phyloP scores from a whole-genome alignment of 2,888 invertebrate species.

The Athrips mouffetella region DNA sequence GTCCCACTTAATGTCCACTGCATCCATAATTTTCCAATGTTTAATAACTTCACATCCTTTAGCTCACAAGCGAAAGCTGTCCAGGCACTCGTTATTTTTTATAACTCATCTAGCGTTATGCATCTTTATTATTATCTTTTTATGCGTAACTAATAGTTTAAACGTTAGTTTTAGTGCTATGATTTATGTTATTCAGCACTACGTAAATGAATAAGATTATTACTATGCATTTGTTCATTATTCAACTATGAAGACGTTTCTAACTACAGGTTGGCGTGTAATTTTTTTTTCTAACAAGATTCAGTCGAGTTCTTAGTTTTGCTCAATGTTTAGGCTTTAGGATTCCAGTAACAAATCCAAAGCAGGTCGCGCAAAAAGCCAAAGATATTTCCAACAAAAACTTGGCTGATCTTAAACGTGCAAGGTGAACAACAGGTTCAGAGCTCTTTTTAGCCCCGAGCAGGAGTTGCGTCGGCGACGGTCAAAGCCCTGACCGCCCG shows the following conservation, averaged over 20 bases:
- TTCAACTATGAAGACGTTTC: background rate
- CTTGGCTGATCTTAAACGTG: constrained; percentile 45
- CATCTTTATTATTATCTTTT: background rate
- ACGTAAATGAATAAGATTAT: background rate
- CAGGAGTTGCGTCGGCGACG: constrained; percentile 36
- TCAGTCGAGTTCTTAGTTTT: background rate
- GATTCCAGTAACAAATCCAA: constrained; percentile 11
- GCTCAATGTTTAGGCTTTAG: background rate
- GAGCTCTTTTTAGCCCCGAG: constrained; percentile 48
- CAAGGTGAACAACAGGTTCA: constrained; percentile 61
- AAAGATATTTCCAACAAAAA: constrained; percentile 42
- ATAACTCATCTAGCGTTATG: background rate
- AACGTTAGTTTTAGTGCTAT: background rate
- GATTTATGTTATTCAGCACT: background rate
- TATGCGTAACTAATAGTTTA: background rate
- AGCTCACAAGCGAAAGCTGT: constrained; percentile 9
- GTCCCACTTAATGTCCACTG: constrained; percentile 36
- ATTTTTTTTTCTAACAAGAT: background rate
- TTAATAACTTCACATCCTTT: constrained; percentile 36
- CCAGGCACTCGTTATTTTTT: constrained; percentile 1
- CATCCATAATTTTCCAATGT: constrained; percentile 40
- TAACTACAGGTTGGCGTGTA: background rate
- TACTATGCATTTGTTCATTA: background rate
- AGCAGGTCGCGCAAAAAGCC: constrained; percentile 20
- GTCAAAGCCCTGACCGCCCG: constrained; percentile 46